A percentile compares a stretch with the other conserved stretches of the same genome.
phyloP scores from a whole-genome alignment of 2,888 invertebrate genomes.

The Lacanobia oleracea region DNA sequence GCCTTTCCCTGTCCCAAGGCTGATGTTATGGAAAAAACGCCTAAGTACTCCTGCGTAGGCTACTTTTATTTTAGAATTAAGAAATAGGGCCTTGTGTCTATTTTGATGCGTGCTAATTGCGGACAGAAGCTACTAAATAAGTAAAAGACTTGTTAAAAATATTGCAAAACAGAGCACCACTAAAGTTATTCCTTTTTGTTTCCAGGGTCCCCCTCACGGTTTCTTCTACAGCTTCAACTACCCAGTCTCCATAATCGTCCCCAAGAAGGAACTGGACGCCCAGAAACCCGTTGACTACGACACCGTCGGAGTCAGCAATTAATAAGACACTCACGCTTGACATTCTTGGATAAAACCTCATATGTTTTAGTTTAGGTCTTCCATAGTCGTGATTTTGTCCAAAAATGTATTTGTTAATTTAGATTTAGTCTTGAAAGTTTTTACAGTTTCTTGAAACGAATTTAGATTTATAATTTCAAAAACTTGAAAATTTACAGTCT shows the following conservation, averaged over 20 bases:
- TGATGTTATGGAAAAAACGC: no score
- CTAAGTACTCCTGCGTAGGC: no score
- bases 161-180: not conserved
- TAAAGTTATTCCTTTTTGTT: slow-evolving; percentile 22
- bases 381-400: slow-evolving; percentile 21
- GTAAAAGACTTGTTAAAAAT: no score
- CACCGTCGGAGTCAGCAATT: slow-evolving; percentile 66
- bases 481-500: not conserved
- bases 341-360: slow-evolving; percentile 38
- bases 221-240: slow-evolving; percentile 94
- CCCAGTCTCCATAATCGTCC: slow-evolving; percentile 89
- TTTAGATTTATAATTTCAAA: not conserved
- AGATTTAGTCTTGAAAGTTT: slow-evolving; percentile 28
- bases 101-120: no score
- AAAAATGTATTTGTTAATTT: slow-evolving; percentile 29
- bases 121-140: no score
- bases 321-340: slow-evolving; percentile 33
- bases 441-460: slow-evolving; percentile 11
- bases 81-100: no score
- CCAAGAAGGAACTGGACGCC: slow-evolving; percentile 76
- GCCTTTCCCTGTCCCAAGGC: no score
- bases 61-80: no score
- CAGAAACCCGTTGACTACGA: slow-evolving; percentile 78
- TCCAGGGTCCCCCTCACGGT: slow-evolving; percentile 91
- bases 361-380: slow-evolving; percentile 8